phyloP scores from a whole-genome alignment of 2,888 invertebrate genomes.

The Ichneumon xanthorius region DNA sequence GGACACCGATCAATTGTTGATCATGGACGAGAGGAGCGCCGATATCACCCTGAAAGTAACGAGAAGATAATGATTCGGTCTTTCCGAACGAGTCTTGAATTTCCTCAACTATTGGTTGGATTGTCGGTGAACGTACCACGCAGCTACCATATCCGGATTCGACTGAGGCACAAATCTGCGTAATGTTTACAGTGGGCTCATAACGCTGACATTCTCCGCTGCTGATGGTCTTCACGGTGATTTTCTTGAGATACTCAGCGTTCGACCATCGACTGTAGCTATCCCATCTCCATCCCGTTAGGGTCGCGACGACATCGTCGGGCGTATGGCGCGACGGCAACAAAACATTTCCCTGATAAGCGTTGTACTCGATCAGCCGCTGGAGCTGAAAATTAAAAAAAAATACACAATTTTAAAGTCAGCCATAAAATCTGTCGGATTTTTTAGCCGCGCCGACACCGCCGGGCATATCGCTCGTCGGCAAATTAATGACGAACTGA shows the following conservation, averaged over 20 bases:
- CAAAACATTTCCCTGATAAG: neutral
- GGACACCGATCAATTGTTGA: constrained; percentile 18
- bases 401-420: neutral
- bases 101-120: neutral
- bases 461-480: no score
- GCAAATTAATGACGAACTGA: no score
- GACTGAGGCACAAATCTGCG: constrained; percentile 35
- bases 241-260: constrained; percentile 38
- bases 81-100: neutral
- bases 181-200: neutral
- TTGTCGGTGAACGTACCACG: constrained; percentile 17
- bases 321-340: neutral
- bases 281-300: constrained; percentile 43
- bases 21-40: constrained; percentile 41
- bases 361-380: neutral
- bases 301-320: neutral
- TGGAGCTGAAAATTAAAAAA: neutral
- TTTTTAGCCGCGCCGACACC: no score
- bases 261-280: neutral
- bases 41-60: constrained; percentile 35
- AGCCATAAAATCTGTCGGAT: neutral
- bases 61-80: neutral
- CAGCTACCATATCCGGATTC: constrained; percentile 31
- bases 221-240: constrained; percentile 3
- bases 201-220: constrained; percentile 26